Evolutionary conservation across 2,797 vertebrate genomes (phyloP).

Genomic region (Peromyscus aztecus): DNA sequence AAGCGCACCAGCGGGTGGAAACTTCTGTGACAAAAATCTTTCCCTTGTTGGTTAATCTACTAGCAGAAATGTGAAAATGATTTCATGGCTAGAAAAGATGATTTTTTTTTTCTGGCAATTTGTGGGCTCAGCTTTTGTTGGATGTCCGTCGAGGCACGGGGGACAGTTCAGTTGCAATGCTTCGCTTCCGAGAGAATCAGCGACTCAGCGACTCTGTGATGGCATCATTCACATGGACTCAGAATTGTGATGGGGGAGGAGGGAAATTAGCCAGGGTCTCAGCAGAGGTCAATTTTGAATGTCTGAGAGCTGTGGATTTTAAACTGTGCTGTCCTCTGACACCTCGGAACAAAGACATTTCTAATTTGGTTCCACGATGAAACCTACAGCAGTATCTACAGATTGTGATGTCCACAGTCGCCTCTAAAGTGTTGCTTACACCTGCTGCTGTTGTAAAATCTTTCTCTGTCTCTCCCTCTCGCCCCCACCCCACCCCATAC

Average conservation of each 20-base stretch:
- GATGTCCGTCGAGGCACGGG: neutral
- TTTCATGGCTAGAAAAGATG: constrained; percentile 25
- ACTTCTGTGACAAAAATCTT: constrained; percentile 61
- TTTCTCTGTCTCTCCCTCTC: neutral
- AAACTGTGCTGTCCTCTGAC: neutral
- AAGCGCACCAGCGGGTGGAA: constrained; percentile 50
- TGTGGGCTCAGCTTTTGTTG: neutral
- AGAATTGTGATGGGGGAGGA: neutral
- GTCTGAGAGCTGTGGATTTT: neutral
- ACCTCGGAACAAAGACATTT: neutral
- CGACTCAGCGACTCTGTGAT: neutral
- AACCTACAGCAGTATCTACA: neutral
- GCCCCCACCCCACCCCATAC: fast-evolving
- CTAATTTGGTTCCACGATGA: neutral
- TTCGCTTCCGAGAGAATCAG: constrained; percentile 1
- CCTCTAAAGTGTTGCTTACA: constrained; percentile 1
- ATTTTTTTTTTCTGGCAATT: constrained; percentile 31
- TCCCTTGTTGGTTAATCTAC: constrained; percentile 58
- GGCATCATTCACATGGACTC: neutral
- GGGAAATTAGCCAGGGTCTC: neutral
- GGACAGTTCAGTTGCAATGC: neutral
- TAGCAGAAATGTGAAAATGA: constrained; percentile 53
- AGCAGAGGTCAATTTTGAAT: neutral
- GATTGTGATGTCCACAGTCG: neutral
- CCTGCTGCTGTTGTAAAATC: neutral